Percentiles rank a stretch among this genome's conserved stretches.
Conservation (phyloP, 2,797 vertebrate species). For the Harpagifer antarcticus region DNA sequence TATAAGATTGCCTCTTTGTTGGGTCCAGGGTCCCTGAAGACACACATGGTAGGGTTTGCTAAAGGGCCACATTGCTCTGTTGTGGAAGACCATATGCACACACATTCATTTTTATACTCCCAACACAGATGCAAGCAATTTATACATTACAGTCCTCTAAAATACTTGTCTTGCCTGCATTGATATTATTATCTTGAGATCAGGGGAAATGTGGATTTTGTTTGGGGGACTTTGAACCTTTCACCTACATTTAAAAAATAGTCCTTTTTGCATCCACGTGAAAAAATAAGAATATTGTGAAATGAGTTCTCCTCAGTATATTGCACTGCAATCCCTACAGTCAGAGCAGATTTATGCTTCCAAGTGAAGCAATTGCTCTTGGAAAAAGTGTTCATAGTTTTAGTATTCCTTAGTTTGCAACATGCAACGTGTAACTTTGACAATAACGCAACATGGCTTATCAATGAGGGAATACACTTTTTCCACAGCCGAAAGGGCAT, state of each 20-base stretch:
- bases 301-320: slow-evolving; percentile 12
- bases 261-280: slow-evolving; percentile 2
- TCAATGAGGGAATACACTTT: background rate
- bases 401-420: background rate
- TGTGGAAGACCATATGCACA: slow-evolving; percentile 57
- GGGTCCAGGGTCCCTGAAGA: slow-evolving; percentile 60
- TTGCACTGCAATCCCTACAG: background rate
- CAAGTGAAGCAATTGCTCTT: background rate
- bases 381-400: background rate
- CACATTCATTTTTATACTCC: slow-evolving; percentile 41
- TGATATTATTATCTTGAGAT: slow-evolving; percentile 43
- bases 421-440: slow-evolving; percentile 5
- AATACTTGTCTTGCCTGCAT: slow-evolving; percentile 42
- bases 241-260: slow-evolving; percentile 24
- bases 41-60: slow-evolving; percentile 62
- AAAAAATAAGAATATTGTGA: slow-evolving; percentile 5
- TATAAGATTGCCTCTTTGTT: slow-evolving; percentile 73
- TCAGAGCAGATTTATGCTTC: slow-evolving; percentile 1
- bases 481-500: background rate
- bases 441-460: background rate
- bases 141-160: slow-evolving; percentile 52
- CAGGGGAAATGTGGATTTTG: slow-evolving; percentile 34
- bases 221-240: slow-evolving; percentile 32
- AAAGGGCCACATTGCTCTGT: slow-evolving; percentile 69
- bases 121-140: slow-evolving; percentile 70